A percentile compares a stretch with the other conserved stretches of the same genome.
Evolutionary conservation across 1,140 invertebrate species (phyloP).

Genomic region (Eubasilissa regina): DNA sequence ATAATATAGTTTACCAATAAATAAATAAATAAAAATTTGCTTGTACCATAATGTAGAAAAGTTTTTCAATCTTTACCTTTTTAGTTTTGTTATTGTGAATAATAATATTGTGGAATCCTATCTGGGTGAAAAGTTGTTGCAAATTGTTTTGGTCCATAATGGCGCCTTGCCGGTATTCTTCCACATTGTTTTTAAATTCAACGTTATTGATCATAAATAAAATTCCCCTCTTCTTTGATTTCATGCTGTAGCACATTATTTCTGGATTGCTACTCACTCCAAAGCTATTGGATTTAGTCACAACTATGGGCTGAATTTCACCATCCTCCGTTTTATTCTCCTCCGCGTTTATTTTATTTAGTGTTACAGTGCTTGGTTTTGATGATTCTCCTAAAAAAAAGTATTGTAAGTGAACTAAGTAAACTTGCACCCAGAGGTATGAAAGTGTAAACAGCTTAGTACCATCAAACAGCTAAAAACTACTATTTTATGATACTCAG

Average conservation of each 20-base stretch:
- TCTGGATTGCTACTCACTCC: conserved; percentile 40
- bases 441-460: too few species aligned
- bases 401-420: not conserved
- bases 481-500: not conserved
- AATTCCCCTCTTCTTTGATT: conserved; percentile 63
- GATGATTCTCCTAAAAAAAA: conserved; percentile 37
- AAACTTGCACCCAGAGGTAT: not conserved
- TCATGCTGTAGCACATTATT: conserved; percentile 53
- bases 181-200: conserved; percentile 63
- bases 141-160: conserved; percentile 66
- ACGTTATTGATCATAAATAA: conserved; percentile 67
- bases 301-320: conserved; percentile 32
- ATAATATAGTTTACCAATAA: too few species aligned
- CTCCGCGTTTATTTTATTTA: not conserved
- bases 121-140: conserved; percentile 66
- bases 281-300: conserved; percentile 47
- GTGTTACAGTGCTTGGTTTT: not conserved
- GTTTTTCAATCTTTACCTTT: conserved; percentile 55
- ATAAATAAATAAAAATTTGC: too few species aligned
- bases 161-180: conserved; percentile 64
- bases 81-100: conserved; percentile 64
- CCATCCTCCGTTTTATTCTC: not conserved
- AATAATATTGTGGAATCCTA: conserved; percentile 65
- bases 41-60: too few species aligned
- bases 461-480: not conserved